Evolutionary conservation across 1,140 invertebrate genomes (phyloP).

Genomic region (Lordiphosa collinella): DNA sequence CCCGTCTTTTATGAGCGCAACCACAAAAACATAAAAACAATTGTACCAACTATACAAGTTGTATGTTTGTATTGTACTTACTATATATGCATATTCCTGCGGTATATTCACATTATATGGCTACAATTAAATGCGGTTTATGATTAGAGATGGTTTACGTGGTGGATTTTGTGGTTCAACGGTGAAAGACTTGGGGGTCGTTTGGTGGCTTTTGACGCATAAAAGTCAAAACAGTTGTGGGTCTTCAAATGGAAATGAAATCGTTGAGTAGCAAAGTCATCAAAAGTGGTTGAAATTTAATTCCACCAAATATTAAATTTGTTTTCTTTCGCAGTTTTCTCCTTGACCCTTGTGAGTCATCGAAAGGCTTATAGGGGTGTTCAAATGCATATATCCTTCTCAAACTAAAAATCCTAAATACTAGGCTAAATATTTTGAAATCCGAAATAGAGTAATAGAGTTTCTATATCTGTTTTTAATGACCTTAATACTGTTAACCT

Average conservation of each 20-base stretch:
- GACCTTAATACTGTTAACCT: no score
- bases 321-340: no score
- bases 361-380: no score
- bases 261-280: no score
- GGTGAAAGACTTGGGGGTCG: conserved; percentile 22
- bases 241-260: conserved; percentile 20
- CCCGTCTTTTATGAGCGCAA: conserved; percentile 21
- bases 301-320: no score
- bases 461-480: no score
- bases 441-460: no score
- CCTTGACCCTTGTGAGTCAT: no score
- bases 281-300: no score
- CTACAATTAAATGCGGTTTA: conserved; percentile 59
- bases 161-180: conserved; percentile 28
- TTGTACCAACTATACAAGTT: conserved; percentile 12
- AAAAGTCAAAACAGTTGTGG: conserved; percentile 6
- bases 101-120: neutral
- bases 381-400: no score
- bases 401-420: no score
- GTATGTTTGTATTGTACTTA: conserved; percentile 11
- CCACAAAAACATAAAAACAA: conserved; percentile 47
- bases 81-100: conserved; percentile 1
- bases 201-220: conserved; percentile 19
- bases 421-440: no score
- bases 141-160: conserved; percentile 46